phyloP scores from a whole-genome alignment of 2,113 vertebrate genomes.

The Phrynosoma blainvillii region DNA sequence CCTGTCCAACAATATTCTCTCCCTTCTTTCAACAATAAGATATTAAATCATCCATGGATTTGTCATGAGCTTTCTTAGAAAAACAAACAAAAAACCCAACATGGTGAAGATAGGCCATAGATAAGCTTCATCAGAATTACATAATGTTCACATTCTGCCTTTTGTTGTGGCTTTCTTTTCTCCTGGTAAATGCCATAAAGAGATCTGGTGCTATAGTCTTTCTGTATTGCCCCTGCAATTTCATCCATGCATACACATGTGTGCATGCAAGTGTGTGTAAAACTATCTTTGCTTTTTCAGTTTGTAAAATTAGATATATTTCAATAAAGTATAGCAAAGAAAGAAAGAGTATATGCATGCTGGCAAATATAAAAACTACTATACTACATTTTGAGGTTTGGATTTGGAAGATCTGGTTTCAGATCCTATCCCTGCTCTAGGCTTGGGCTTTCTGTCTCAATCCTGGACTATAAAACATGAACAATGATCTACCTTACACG shows the following conservation, averaged over 20 bases:
- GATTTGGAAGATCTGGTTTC: not conserved
- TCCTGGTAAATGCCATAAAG: not conserved
- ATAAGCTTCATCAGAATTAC: constrained; percentile 7
- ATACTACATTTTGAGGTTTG: not conserved
- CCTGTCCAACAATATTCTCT: not conserved
- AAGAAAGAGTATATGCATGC: not conserved
- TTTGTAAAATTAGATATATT: not conserved
- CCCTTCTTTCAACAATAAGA: constrained; percentile 20
- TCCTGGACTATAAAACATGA: not conserved
- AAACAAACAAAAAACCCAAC: not conserved
- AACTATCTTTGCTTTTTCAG: not conserved
- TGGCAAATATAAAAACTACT: not conserved
- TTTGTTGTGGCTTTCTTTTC: not conserved
- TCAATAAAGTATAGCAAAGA: not conserved
- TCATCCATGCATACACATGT: not conserved
- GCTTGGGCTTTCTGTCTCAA: not conserved
- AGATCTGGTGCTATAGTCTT: not conserved
- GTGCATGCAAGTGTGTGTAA: not conserved
- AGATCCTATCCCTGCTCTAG: not conserved
- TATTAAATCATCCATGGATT: constrained; percentile 21
- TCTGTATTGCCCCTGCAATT: not conserved
- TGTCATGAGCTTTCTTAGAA: constrained; percentile 1
- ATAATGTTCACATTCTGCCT: not conserved
- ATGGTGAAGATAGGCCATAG: not conserved
- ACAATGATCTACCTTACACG: not conserved